A percentile compares a stretch with the other conserved stretches of the same genome.
Conservation (phyloP, 2,797 vertebrate genomes). For the Galago senegalensis region DNA sequence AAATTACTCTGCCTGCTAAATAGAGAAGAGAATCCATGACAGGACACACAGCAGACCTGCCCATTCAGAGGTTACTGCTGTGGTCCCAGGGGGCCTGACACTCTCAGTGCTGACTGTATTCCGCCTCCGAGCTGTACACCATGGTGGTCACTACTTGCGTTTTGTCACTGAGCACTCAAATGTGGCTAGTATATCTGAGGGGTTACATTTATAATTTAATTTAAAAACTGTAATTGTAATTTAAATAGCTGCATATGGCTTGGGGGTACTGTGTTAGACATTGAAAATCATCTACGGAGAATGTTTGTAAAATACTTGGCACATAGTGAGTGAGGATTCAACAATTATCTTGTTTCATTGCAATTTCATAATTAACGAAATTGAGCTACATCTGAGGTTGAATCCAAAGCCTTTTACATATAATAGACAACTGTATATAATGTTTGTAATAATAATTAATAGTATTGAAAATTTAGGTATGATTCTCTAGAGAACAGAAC, state of each 20-base stretch:
- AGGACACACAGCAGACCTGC: neutral
- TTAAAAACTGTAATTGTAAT: neutral
- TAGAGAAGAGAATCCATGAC: neutral
- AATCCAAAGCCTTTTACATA: neutral
- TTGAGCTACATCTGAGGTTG: neutral
- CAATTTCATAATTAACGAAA: neutral
- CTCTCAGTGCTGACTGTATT: neutral
- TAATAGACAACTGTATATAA: neutral
- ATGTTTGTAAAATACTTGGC: neutral
- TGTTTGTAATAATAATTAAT: neutral
- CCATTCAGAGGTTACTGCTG: neutral
- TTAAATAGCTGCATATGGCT: neutral
- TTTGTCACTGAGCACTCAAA: neutral
- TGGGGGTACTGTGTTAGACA: neutral
- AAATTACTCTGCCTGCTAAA: neutral
- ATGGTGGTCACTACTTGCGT: neutral
- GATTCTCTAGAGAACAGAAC: neutral
- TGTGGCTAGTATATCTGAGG: neutral
- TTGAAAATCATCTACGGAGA: neutral
- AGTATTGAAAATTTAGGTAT: neutral
- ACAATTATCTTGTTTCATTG: neutral
- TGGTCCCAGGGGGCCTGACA: neutral
- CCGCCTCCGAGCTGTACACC: neutral
- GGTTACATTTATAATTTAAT: neutral
- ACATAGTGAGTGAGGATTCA: neutral